Conservation (phyloP, 1,140 invertebrate genomes). For the Catajapyx aquilonaris region DNA sequence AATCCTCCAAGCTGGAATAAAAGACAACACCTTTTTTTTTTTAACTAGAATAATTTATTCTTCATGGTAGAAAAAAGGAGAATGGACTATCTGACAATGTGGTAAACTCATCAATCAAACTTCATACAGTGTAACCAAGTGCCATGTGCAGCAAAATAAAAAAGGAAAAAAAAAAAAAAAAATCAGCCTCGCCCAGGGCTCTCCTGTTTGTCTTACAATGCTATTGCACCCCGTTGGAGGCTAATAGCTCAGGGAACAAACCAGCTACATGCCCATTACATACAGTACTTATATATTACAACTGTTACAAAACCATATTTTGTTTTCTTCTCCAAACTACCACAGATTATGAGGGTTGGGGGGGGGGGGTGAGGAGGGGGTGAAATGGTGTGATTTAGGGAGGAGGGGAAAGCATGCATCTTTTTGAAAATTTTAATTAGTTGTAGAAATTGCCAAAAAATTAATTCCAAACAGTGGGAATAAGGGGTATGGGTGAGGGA, state of each 20-base stretch:
- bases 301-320: background rate
- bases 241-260: background rate
- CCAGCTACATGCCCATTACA: too few species aligned
- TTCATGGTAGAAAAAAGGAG: conserved; percentile 32
- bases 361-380: background rate
- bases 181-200: conserved; percentile 1
- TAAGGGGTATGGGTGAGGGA: too few species aligned
- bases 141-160: conserved; percentile 2
- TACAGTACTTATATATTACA: background rate
- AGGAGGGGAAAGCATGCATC: too few species aligned
- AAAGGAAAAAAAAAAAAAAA: too few species aligned
- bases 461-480: too few species aligned
- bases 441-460: too few species aligned
- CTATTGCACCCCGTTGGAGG: background rate
- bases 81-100: conserved; percentile 22
- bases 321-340: conserved; percentile 3
- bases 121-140: background rate
- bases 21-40: conserved; percentile 17
- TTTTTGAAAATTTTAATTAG: too few species aligned
- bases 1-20: too few species aligned
- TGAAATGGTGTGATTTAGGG: background rate
- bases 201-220: background rate
- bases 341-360: background rate
- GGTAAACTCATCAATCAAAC: background rate
- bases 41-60: conserved; percentile 32